Base-by-base conservation (phyloP, 2,797 vertebrate species). In the Coregonus sp. region DNA sequence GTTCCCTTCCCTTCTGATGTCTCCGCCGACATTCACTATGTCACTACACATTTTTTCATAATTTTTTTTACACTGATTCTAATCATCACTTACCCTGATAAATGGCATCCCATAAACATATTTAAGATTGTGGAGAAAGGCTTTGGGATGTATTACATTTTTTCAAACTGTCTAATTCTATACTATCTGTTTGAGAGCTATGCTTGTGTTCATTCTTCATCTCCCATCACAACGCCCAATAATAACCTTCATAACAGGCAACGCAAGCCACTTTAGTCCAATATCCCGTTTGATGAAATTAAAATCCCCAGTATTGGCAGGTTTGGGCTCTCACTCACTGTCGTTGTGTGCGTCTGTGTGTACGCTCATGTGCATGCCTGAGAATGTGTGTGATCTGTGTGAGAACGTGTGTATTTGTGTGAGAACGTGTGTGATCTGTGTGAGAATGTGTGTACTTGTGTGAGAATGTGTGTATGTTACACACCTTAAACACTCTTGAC, bases 21-120 rank as follows among this genome's bases (percentile, higher is more conserved):
- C 75, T 86, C 56, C 31, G 77, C 75, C 66, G 86, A 89, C 88
- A 88, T 87, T 91, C 80, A 87, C 76, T 75, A 67, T 80, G 77
- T 86, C 33, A 68, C 70, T n/a, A 81, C 78, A 33, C 82, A 59
- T 86, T 82, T 88, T 83, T 86, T 25, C 25, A 25, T 25, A 25
- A 25, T 25, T 47, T 47, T 9, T 78, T 78, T 84, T 65, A 76
- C 56, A 54, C 78, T 25, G 61, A 69, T 74, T 85, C 85, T 87
- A 80, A 85, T 80, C 81, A 85, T 86, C 51, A 29, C 75, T 82
- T 87, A 89, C 66, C 1, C 72, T 88, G 85, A 91, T 87, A 80
- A 89, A 92, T 80, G 77, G 73, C 75, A 25, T 74, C 68, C 76
- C 59, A 84, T 88, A 75, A 90, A 88, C 79, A 86, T 77, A 88